phyloP scores from a whole-genome alignment of 2,797 vertebrate genomes.

The Cuniculus paca region DNA sequence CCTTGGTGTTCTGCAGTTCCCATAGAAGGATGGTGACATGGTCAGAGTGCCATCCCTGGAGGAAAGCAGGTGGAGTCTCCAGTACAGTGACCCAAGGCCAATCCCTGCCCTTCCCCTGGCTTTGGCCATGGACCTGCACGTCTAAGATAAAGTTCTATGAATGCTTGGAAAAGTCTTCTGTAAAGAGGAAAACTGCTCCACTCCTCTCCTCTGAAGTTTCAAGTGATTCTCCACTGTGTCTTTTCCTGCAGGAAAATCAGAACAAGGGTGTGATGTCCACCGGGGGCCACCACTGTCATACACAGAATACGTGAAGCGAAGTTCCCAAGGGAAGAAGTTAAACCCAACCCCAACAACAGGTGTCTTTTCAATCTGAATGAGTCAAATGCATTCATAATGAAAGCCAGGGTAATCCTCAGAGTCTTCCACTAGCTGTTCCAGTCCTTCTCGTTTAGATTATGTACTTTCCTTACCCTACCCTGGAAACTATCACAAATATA shows the following conservation, averaged over 20 bases:
- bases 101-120: not conserved
- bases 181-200: not conserved
- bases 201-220: not conserved
- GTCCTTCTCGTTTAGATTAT: slow-evolving; percentile 39
- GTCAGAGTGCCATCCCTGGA: not conserved
- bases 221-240: not conserved
- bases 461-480: not conserved
- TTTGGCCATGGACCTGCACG: not conserved
- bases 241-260: slow-evolving; percentile 29
- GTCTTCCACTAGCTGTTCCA: slow-evolving; percentile 1
- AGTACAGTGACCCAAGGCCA: not conserved
- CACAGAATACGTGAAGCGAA: not conserved
- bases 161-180: not conserved
- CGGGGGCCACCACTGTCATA: not conserved
- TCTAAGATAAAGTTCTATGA: not conserved
- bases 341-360: slow-evolving; percentile 14
- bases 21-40: not conserved
- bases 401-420: slow-evolving; percentile 38
- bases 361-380: slow-evolving; percentile 61
- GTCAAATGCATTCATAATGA: slow-evolving; percentile 54
- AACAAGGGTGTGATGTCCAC: not conserved
- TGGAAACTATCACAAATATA: slow-evolving; percentile 13
- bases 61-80: not conserved
- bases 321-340: not conserved
- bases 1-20: not conserved